Conservation (phyloP, 2,888 invertebrate genomes). For the Drosophila koepferae region DNA sequence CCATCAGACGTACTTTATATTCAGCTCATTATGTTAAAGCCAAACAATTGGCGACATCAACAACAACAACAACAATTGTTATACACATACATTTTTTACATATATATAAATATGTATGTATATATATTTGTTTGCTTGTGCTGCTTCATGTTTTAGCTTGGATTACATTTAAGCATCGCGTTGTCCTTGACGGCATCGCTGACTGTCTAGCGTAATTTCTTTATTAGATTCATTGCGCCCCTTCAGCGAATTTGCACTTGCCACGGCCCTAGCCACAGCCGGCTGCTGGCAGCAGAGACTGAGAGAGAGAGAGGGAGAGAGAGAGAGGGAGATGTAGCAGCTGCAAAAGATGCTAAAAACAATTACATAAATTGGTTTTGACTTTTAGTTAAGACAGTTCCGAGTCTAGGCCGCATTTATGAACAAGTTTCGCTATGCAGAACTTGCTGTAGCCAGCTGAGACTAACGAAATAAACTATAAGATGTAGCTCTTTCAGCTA, state of each 20-base stretch:
- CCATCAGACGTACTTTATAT: slow-evolving; percentile 71
- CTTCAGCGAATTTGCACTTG: slow-evolving; percentile 51
- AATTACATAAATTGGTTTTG: slow-evolving; percentile 72
- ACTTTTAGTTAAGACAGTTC: slow-evolving; percentile 16
- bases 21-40: slow-evolving; percentile 73
- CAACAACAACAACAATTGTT: slow-evolving; percentile 17
- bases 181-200: slow-evolving; percentile 53
- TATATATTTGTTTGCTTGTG: slow-evolving; percentile 7
- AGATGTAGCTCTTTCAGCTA: too few relatives aligned
- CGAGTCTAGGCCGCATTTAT: slow-evolving; percentile 1
- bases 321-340: slow-evolving; percentile 1
- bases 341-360: slow-evolving; percentile 62
- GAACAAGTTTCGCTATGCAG: background rate
- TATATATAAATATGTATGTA: background rate
- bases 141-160: slow-evolving; percentile 20
- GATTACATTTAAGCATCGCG: slow-evolving; percentile 34
- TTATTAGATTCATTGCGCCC: slow-evolving; percentile 73
- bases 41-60: slow-evolving; percentile 69
- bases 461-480: background rate
- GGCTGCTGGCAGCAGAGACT: background rate
- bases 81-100: background rate
- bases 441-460: background rate
- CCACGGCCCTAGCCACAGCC: background rate
- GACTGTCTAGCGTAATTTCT: slow-evolving; percentile 74
- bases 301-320: background rate